Evolutionary conservation across 2,888 invertebrate species (phyloP), one percentile per base, ranked within the genome.

Genomic region (Temnothorax ravouxi): DNA sequence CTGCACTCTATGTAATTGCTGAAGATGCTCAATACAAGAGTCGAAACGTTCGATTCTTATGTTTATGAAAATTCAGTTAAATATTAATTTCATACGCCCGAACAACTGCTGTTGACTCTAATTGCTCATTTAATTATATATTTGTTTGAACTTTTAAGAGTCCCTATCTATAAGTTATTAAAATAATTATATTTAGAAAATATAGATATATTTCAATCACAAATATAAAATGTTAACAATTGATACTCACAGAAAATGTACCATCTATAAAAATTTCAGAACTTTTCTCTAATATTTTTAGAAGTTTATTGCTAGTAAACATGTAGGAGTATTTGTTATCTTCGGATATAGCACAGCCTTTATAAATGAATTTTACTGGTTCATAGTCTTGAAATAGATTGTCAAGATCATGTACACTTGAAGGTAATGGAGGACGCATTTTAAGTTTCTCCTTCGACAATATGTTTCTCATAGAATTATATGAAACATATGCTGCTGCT

Each of bases 301-400:
- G 18, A 50, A 69, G 67, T 2, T 50, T 50, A 50, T 69, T 47
- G 6, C 18, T 69, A 1, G 67, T 69, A 47, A 69, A 69, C 0
- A 69, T 69, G 11, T 50, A 69, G 18, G n/a, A 69, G n/a, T n/a
- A 69, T 29, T 50, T 69, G 15, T 67, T 67, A 50, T 69, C 67
- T 69, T 69, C 29, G n/a, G 67, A 69, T 34, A 29, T n/a, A 50
- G n/a, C 34, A 9, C 29, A 69, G 21, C 29, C 18, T 11, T 69
- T 69, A n/a, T 69, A 69, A 29, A 69, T n/a, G n/a, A 11, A 13
- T 5, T 50, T 29, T n/a, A 15, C 29, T 11, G 29, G 3, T 29
- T 69, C 29, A 69, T 69, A 69, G 4, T 13, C 18, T 29, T 11
- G 18, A 29, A 69, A n/a, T 9, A 29, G 18, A 69, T n/a, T 18